phyloP scores from a whole-genome alignment of 2,113 vertebrate genomes.

The Sander vitreus region DNA sequence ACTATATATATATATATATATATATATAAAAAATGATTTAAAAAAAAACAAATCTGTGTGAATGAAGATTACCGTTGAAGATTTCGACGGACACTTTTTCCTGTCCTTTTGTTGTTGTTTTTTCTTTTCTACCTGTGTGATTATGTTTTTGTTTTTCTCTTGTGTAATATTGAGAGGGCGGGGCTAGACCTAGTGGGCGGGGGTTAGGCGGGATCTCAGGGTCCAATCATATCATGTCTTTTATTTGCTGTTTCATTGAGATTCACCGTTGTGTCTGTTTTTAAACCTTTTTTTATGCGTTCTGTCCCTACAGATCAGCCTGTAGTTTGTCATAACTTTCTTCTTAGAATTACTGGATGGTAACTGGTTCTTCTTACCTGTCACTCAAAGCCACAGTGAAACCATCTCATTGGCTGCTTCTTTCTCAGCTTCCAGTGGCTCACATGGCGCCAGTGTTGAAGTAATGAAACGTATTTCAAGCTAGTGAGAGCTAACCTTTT shows the following conservation, averaged over 20 bases:
- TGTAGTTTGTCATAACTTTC: constrained; percentile 42
- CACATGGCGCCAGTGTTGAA: constrained; percentile 67
- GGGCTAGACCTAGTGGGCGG: constrained; percentile 56
- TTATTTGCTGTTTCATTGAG: constrained; percentile 65
- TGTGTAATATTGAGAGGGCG: constrained; percentile 43
- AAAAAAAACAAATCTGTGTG: constrained; percentile 56
- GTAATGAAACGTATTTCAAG: constrained; percentile 67
- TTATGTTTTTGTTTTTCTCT: constrained; percentile 57
- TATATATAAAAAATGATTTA: constrained; percentile 47
- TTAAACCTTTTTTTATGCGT: constrained; percentile 45
- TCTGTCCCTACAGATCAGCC: constrained; percentile 37
- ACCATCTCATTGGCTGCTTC: constrained; percentile 65
- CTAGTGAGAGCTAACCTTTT: constrained; percentile 36
- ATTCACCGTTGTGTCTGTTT: constrained; percentile 63
- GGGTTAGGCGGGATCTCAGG: constrained; percentile 63
- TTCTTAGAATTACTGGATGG: constrained; percentile 62
- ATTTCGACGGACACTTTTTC: constrained; percentile 74
- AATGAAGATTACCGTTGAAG: constrained; percentile 72
- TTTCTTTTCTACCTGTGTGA: constrained; percentile 77
- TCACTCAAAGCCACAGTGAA: constrained; percentile 72
- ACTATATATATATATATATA: constrained; percentile 55
- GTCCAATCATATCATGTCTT: constrained; percentile 77
- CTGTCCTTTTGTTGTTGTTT: constrained; percentile 52
- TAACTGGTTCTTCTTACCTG: constrained; percentile 35
- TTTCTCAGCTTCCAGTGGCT: constrained; percentile 49